Evolutionary conservation across 2,888 invertebrate genomes (phyloP), one percentile per base, ranked within the genome.

Genomic region (Trachelus iudaicus): DNA sequence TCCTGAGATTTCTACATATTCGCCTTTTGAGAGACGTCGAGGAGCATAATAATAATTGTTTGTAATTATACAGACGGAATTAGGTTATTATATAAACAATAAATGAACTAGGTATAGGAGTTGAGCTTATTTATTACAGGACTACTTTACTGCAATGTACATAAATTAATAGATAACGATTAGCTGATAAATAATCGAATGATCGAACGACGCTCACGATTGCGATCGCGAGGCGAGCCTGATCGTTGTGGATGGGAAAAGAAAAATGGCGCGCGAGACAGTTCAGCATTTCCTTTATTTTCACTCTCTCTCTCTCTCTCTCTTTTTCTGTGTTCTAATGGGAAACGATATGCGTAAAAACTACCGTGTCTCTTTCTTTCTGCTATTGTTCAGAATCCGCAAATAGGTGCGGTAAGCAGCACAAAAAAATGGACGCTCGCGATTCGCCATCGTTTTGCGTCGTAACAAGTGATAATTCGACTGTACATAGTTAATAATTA

Each of bases 81-180:
- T 79, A 80, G 80, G 79, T 80, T 56, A 56, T 56, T 56, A 56
- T 71, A 87, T 79, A 79, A 80, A 81, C 79, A 78, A 79, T 78
- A 81, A 82, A 82, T 86, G 85, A 85, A 82, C 82, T 85, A 88
- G 83, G 83, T 81, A 77, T 78, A 76, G 75, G 78, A 81, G 87
- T 88, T 88, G 89, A 90, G 89, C 89, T 90, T 90, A 90, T 90
- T 90, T 90, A 90, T 90, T 90, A 89, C 84, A 87, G 82, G 82
- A 83, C 80, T 86, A 87, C 85, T 86, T 86, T 87, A 87, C 85
- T 82, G 80, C 85, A 86, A 80, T 89, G 89, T 89, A 89, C 83
- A 89, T 89, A 89, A 85, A 56, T 23, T 82, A 79, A 80, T 77
- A 73, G 73, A 79, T 78, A 76, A 82, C 76, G 69, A 78, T 80